Evolutionary conservation across 1,140 invertebrate genomes (phyloP).

Genomic region (Phymastichus coffea): DNA sequence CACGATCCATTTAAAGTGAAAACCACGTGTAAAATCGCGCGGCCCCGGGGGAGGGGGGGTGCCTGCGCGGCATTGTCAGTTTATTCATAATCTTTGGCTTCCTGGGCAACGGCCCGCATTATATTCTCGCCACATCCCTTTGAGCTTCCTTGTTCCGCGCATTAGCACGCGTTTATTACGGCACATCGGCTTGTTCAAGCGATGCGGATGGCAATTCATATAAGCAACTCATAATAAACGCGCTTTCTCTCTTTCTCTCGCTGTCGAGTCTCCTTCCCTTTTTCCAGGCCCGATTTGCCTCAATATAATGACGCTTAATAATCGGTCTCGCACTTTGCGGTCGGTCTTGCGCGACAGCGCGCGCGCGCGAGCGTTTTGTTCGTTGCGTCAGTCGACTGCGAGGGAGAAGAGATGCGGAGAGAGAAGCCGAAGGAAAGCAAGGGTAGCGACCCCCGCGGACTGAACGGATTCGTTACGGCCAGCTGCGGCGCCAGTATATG

Average conservation of each 20-base stretch:
- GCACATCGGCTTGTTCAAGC: conserved; percentile 31
- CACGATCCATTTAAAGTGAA: conserved; percentile 18
- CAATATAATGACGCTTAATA: conserved; percentile 24
- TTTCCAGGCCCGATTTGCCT: no score
- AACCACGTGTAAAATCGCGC: conserved; percentile 11
- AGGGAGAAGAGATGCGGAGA: conserved; percentile 30
- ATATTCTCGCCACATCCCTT: conserved; percentile 24
- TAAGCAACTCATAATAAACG: no score
- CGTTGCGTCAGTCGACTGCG: conserved; percentile 24
- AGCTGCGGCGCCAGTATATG: conserved; percentile 46
- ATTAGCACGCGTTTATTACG: conserved; percentile 33
- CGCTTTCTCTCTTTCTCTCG: conserved; percentile 30
- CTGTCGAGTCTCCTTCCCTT: no score
- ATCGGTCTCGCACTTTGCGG: conserved; percentile 25
- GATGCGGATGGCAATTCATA: conserved; percentile 33
- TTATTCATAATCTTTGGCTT: conserved; percentile 26
- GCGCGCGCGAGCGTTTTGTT: background rate
- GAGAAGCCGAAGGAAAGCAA: conserved; percentile 35
- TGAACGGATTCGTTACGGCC: conserved; percentile 51
- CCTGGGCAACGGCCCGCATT: conserved; percentile 15
- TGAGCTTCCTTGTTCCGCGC: conserved; percentile 20
- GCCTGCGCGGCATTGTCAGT: conserved; percentile 14
- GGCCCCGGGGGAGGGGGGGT: no score
- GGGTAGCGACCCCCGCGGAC: conserved; percentile 34
- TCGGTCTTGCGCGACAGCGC: background rate